Base-by-base conservation (phyloP, 2,888 invertebrate genomes). In the Invenusta paracnida region DNA sequence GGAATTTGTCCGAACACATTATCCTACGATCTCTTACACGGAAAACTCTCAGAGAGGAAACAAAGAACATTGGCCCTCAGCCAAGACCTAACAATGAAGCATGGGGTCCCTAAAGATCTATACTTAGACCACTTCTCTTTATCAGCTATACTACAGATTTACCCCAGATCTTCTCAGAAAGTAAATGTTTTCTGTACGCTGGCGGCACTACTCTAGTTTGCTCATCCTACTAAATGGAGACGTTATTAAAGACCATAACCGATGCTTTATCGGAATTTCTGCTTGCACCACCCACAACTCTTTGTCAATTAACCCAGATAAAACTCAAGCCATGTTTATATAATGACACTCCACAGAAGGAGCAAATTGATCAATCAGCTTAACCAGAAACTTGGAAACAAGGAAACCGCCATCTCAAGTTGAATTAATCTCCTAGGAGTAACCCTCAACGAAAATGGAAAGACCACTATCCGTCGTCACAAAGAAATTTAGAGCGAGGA, bases 261-360 rank as follows among this genome's bases (percentile, higher is more conserved):
- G 2, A 73, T 25, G 73, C 73, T 13, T 73, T 73, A 73, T 13
- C 73, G 2, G 73, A 73, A 73, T 73, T 73, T 73, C 17, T 25
- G 73, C 17, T 5, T 73, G 5, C 27, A 23, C 27, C 5, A 13
- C 73, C 11, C 11, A 25, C 73, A 73, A 73, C 27, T 73, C 73
- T 25, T 23, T 73, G 73, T 73, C 25, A 13, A 73, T 73, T 73
- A 73, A 73, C 73, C 73, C 73, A 73, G 73, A 73, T 23, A 73
- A 73, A 73, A 73, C 73, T 25, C 73, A 73, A 23, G 73, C 73
- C 17, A 73, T 73, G 73, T 23, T 73, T 13, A 73, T n/a, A n/a
- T 73, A 5, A 73, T 23, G 23, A 73, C 73, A 73, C 73, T 23
- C 25, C 73, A 73, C 25, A 73, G 25, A 73, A 73, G 73, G 23